phyloP scores from a whole-genome alignment of 2,888 invertebrate species.

The Leptura quadrifasciata region DNA sequence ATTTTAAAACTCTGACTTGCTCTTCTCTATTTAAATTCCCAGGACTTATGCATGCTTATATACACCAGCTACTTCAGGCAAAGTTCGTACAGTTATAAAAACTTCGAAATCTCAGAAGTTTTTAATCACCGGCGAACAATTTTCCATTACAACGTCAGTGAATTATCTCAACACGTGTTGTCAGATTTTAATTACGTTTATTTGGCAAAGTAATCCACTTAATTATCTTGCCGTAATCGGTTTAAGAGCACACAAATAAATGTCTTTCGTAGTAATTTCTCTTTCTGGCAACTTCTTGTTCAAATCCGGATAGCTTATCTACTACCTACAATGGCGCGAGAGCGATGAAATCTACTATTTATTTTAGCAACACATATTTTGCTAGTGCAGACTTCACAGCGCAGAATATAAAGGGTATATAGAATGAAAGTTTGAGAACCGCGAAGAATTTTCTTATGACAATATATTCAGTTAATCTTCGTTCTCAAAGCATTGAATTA shows the following conservation, averaged over 20 bases:
- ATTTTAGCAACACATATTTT: constrained; percentile 10
- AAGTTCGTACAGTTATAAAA: too few species aligned
- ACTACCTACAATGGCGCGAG: constrained; percentile 12
- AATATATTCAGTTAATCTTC: not conserved
- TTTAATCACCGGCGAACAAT: constrained; percentile 8
- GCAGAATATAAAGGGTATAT: not conserved
- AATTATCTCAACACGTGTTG: constrained; percentile 38
- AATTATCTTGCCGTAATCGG: constrained; percentile 40
- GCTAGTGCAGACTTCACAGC: not conserved
- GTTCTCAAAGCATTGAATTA: not conserved
- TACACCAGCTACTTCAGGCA: too few species aligned
- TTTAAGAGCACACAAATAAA: constrained; percentile 40
- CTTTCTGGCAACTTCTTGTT: constrained; percentile 36
- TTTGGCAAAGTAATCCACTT: constrained; percentile 40
- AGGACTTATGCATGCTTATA: too few species aligned
- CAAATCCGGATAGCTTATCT: constrained; percentile 35
- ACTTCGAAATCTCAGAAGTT: not conserved
- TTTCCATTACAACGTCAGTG: constrained; percentile 13
- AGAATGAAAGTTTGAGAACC: not conserved
- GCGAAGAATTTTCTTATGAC: not conserved
- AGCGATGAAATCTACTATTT: constrained; percentile 27
- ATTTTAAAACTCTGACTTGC: too few species aligned
- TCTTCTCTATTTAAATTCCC: too few species aligned
- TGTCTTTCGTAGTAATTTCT: constrained; percentile 34
- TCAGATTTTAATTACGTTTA: constrained; percentile 44